phyloP scores from a whole-genome alignment of 2,113 vertebrate genomes.

The Eurystomus gularis region DNA sequence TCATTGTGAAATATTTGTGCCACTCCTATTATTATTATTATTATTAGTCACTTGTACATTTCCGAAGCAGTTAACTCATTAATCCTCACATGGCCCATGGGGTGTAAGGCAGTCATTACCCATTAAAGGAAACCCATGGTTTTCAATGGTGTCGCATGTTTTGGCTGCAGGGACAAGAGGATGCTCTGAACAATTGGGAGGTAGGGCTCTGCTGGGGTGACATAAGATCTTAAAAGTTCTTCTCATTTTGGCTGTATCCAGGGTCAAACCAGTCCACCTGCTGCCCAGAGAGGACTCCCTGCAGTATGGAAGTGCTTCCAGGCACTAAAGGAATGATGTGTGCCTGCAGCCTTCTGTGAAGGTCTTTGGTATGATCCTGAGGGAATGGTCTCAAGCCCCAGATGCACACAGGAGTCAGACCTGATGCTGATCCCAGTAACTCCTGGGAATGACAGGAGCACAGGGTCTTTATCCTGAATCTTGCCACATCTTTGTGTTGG shows the following conservation, averaged over 20 bases:
- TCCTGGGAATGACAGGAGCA: not conserved
- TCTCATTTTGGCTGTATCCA: not conserved
- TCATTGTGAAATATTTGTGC: slow-evolving; percentile 10
- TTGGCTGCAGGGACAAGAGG: not conserved
- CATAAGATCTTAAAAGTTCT: not conserved
- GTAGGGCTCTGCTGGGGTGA: not conserved
- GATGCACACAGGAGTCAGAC: not conserved
- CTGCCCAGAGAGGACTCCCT: not conserved
- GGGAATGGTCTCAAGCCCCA: not conserved
- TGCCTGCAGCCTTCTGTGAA: not conserved
- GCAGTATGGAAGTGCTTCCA: not conserved
- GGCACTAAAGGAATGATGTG: not conserved
- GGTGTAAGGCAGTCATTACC: not conserved
- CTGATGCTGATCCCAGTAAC: not conserved
- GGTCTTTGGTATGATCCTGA: not conserved
- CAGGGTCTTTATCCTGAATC: not conserved
- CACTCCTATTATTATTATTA: not conserved
- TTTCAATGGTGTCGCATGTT: not conserved
- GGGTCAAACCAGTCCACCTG: not conserved
- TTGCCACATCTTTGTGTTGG: not conserved
- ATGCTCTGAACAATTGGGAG: not conserved
- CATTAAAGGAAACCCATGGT: not conserved
- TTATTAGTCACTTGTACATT: slow-evolving; percentile 5
- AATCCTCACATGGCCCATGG: not conserved
- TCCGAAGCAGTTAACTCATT: not conserved